phyloP scores from a whole-genome alignment of 1,140 invertebrate species.

The Mycetomoellerius zeteki region DNA sequence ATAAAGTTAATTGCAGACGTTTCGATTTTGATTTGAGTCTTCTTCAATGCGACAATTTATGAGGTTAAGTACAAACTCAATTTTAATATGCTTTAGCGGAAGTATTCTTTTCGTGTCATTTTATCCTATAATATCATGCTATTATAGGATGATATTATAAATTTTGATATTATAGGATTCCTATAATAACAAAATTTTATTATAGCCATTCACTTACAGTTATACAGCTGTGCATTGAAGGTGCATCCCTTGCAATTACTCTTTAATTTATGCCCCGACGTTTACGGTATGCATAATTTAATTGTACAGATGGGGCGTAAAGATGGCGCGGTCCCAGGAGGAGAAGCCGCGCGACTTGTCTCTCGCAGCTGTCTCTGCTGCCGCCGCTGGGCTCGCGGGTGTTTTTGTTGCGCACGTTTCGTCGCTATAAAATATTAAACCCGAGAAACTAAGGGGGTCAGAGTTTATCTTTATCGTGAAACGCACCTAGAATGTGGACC shows the following conservation, averaged over 20 bases:
- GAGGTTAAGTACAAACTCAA: no score
- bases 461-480: conserved; percentile 56
- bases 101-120: no score
- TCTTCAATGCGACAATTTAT: no score
- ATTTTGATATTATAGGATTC: no score
- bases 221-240: neutral
- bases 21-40: no score
- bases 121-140: no score
- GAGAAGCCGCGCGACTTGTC: conserved; percentile 1
- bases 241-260: neutral
- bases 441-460: conserved; percentile 41
- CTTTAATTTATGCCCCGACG: conserved; percentile 78
- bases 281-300: conserved; percentile 82
- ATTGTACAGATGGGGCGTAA: conserved; percentile 81
- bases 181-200: neutral
- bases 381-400: neutral
- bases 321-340: conserved; percentile 70
- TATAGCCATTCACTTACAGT: neutral
- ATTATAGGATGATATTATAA: no score
- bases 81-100: no score
- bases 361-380: conserved; percentile 51
- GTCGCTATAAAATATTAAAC: conserved; percentile 60
- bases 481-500: conserved; percentile 45
- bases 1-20: no score
- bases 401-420: conserved; percentile 58